Base-by-base conservation (phyloP, 1,140 invertebrate species). In the Brachionus angularis region DNA sequence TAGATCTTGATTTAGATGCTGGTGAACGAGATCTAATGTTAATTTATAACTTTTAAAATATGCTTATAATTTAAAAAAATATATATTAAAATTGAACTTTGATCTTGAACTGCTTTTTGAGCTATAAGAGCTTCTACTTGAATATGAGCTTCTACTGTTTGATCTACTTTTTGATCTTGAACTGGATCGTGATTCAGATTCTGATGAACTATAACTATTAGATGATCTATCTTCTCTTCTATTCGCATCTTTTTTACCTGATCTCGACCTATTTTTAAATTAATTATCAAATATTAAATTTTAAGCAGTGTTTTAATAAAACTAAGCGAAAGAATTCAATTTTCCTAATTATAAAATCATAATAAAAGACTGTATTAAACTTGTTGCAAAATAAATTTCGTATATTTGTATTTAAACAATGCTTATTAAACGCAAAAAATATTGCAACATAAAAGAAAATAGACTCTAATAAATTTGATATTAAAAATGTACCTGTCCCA, bases 201-300 rank as follows among this genome's bases (percentile, higher is more conserved):
- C 47, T n/a, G 62, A 67, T 1, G 62, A 67, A 21, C 62, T 64
- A 7, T 64, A 44, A 25, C 61, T 50, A 29, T 67, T 33, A n/a
- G n/a, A n/a, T 27, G 47, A 67, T 27, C 47, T 46, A 33, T 52
- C 49, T 8, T 16, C 49, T 12, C 62, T 14, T 67, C 62, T 46
- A 25, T 27, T 27, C 23, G 29, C 34, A n/a, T 8, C 12, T 67
- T 67, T 36, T 4, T 33, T 44, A 4, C 62, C 47, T 29, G 62
- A 1, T 34, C 62, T 31, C 18, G 42, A 46, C 31, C 62, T 67
- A 16, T 10, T 42, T 16, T 16, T 42, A 10, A 16, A 42, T 10
- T 42, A 10, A 10, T 42, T 10, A 42, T 42, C 10, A 16, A 42
- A 42, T 42, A 10, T 10, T 42, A 10, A 10, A 42, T 10, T 42